These are phyloP conservation scores for Glyptemys insculpta DNA, from an alignment of 2,797 vertebrate species.

Conservation along the genomic window DNA sequence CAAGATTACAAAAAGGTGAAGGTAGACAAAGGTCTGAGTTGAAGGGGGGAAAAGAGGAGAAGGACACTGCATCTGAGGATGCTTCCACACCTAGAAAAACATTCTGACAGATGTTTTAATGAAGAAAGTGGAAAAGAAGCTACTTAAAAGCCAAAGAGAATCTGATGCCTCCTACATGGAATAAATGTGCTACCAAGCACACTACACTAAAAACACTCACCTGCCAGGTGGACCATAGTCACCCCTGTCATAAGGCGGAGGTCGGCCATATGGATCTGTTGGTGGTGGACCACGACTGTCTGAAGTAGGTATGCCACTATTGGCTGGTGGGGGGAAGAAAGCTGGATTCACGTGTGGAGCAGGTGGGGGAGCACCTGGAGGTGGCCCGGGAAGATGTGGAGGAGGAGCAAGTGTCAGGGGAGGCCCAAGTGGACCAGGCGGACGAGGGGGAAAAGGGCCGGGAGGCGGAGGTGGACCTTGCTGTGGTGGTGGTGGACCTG, in stretches of 20 bases:
- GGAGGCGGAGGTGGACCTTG: constrained; percentile 92
- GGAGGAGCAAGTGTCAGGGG: constrained; percentile 95
- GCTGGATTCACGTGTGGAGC: constrained; percentile 99
- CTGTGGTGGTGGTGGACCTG: constrained; percentile 88
- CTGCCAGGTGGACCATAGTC: constrained; percentile 97
- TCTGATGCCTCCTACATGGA: not conserved
- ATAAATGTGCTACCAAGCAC: constrained; percentile 26
- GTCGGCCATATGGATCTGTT: constrained; percentile 94
- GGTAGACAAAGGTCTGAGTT: constrained; percentile 35
- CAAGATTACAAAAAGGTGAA: constrained; percentile 12
- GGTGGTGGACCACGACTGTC: constrained; percentile 93
- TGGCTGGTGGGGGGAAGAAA: constrained; percentile 97
- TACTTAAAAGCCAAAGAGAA: constrained; percentile 24
- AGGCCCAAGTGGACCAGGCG: constrained; percentile 94
- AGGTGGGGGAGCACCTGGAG: constrained; percentile 96
- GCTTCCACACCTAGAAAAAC: constrained; percentile 6
- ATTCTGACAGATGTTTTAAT: not conserved
- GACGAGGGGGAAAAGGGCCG: constrained; percentile 94
- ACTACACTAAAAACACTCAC: constrained; percentile 81
- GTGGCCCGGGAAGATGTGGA: constrained; percentile 96
- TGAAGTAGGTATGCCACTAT: constrained; percentile 94
- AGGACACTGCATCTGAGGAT: not conserved
- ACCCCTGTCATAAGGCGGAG: constrained; percentile 96
- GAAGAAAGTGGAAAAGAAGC: not conserved
- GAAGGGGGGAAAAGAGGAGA: constrained; percentile 30